phyloP scores from a whole-genome alignment of 2,797 vertebrate species.

The Sebastes minor region DNA sequence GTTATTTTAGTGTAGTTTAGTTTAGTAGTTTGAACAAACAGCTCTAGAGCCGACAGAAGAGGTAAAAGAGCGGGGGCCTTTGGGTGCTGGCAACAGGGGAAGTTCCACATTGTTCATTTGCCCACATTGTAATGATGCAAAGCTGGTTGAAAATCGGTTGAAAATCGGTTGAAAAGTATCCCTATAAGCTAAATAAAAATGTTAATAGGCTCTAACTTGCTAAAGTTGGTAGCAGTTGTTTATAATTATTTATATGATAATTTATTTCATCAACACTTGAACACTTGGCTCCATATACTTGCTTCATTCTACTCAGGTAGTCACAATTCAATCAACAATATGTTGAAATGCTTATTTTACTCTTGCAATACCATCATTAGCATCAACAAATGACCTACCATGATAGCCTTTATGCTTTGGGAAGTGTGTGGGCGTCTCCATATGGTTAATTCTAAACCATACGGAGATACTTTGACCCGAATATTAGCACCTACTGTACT shows the following conservation, averaged over 20 bases:
- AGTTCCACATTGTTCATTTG: no score
- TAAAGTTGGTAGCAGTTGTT: not conserved
- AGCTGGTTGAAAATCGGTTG: no score
- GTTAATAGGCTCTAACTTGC: not conserved
- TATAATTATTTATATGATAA: not conserved
- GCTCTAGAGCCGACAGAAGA: no score
- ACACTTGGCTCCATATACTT: not conserved
- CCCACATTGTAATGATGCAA: no score
- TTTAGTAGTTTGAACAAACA: no score
- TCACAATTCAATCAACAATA: not conserved
- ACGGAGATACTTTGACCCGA: not conserved
- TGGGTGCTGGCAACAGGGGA: no score
- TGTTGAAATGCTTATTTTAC: not conserved
- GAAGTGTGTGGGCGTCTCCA: slow-evolving; percentile 1
- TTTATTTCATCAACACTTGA: not conserved
- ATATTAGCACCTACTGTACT: not conserved
- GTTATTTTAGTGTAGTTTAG: no score
- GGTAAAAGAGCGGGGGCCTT: no score
- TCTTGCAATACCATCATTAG: not conserved
- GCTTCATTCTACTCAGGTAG: not conserved
- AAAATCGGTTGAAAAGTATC: no score
- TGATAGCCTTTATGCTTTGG: not conserved
- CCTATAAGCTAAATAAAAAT: not conserved
- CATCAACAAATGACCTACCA: not conserved
- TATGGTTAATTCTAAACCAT: not conserved